phyloP scores from a whole-genome alignment of 2,797 vertebrate species.

The Carcharodon carcharias region DNA sequence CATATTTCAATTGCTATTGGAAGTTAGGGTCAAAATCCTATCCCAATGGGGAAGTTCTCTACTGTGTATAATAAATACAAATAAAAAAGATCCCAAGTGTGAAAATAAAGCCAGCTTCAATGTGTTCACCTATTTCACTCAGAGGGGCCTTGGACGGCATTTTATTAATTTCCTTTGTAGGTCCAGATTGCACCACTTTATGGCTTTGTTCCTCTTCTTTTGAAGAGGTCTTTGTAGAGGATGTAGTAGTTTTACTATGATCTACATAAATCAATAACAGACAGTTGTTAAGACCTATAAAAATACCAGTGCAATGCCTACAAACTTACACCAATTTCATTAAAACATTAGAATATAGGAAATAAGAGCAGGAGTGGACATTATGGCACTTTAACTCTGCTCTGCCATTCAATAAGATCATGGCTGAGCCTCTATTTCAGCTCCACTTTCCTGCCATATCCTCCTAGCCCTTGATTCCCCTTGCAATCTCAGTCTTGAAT shows the following conservation, averaged over 20 bases:
- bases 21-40: neutral
- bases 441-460: neutral
- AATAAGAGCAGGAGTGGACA: neutral
- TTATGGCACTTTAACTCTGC: neutral
- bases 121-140: neutral
- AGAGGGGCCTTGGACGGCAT: neutral
- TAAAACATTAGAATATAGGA: neutral
- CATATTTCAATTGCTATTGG: neutral
- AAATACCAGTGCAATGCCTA: neutral
- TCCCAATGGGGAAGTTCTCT: neutral
- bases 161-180: neutral
- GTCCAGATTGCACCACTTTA: rapidly evolving
- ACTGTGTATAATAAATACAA: neutral
- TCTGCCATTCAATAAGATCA: neutral
- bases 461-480: neutral
- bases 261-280: slow-evolving; percentile 11
- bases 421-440: neutral
- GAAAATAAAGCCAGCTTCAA: neutral
- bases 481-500: neutral
- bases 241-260: neutral
- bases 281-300: neutral
- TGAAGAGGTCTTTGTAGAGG: neutral
- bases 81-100: neutral
- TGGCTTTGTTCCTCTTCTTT: slow-evolving; percentile 17
- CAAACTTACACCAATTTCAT: neutral